A percentile compares a stretch with the other conserved stretches of the same genome.
phyloP scores from a whole-genome alignment of 1,140 invertebrate species.

The Bactericera cockerelli region DNA sequence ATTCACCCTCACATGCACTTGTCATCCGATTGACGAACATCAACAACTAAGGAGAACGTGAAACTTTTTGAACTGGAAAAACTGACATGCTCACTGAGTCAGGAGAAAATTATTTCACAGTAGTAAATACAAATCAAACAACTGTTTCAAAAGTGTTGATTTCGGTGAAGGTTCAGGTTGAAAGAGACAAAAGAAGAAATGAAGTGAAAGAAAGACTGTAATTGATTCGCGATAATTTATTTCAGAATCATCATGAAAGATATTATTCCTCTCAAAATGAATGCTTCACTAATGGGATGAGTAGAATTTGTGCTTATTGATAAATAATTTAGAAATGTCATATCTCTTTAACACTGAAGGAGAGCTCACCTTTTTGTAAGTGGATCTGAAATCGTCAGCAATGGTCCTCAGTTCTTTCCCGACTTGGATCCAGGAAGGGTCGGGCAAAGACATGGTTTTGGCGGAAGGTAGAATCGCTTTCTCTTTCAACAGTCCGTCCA shows the following conservation, averaged over 20 bases:
- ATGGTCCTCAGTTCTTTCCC: slow-evolving; percentile 12
- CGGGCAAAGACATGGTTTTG: background rate
- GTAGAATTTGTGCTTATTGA: no score
- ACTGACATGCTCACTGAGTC: background rate
- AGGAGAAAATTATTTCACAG: background rate
- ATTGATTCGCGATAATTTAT: background rate
- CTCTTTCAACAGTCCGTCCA: background rate
- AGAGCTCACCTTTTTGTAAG: slow-evolving; percentile 9
- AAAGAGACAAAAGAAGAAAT: background rate
- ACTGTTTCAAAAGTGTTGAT: background rate
- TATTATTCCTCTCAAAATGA: no score
- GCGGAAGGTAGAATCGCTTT: background rate
- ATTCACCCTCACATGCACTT: no score
- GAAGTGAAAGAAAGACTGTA: background rate
- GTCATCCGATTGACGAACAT: no score
- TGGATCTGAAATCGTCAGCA: slow-evolving; percentile 2
- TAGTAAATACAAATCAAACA: background rate
- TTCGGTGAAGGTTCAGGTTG: background rate
- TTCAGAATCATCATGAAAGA: no score
- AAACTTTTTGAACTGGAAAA: no score
- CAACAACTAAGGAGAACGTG: no score
- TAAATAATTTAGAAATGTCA: no score
- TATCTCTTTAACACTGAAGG: no score
- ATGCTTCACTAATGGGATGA: no score
- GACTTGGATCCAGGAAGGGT: background rate